These are phyloP conservation scores for Graphium colonna DNA, from an alignment of 2,888 invertebrate genomes.

Conservation along the genomic window DNA sequence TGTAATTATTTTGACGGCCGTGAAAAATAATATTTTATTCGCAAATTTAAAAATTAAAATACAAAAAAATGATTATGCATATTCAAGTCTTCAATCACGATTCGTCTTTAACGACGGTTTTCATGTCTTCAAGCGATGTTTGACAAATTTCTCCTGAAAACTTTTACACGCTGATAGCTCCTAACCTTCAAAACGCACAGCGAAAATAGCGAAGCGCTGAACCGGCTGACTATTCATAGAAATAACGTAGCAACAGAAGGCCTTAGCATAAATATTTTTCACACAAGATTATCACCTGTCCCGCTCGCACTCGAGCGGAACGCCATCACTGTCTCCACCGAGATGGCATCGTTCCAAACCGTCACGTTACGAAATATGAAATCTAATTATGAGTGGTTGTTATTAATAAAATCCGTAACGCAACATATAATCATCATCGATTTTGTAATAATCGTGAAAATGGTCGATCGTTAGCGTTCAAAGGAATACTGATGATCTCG, in stretches of 20 bases:
- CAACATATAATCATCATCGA: conserved; percentile 26
- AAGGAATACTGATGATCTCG: too few species aligned
- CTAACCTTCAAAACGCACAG: conserved; percentile 62
- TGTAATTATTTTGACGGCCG: too few species aligned
- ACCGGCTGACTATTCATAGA: conserved; percentile 65
- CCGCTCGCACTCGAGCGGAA: conserved; percentile 57
- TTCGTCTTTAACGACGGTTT: too few species aligned
- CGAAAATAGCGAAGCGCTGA: conserved; percentile 60
- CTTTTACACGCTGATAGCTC: conserved; percentile 30
- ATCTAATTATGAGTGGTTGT: conserved; percentile 61
- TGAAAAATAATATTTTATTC: too few species aligned
- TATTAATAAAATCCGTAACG: conserved; percentile 46
- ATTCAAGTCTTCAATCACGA: too few species aligned
- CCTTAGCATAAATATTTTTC: conserved; percentile 79
- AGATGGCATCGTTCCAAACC: conserved; percentile 64
- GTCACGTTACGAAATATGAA: conserved; percentile 75
- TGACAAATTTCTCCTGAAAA: conserved; percentile 15
- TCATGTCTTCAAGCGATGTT: too few species aligned
- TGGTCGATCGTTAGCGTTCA: neutral
- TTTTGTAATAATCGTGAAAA: conserved; percentile 8
- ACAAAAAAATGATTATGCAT: too few species aligned
- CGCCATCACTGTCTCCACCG: conserved; percentile 56
- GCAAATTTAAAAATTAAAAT: too few species aligned
- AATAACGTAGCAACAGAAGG: conserved; percentile 64
- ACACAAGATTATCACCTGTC: conserved; percentile 73